Percentiles rank a stretch among this genome's conserved stretches.
phyloP scores from a whole-genome alignment of 2,888 invertebrate species.

The Hypomecis punctinalis region DNA sequence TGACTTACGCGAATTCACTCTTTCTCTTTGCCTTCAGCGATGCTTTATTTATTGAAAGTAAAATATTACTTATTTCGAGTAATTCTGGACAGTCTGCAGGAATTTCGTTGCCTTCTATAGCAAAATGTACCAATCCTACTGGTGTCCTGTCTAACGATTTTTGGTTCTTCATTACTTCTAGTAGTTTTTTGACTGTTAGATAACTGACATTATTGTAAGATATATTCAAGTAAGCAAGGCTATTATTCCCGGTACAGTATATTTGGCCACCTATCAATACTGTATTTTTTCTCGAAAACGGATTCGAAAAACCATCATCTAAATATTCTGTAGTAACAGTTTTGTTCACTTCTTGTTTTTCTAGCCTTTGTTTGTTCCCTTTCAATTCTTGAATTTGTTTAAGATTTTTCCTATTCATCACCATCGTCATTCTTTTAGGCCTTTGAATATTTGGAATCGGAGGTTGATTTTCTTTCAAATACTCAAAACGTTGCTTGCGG shows the following conservation, averaged over 20 bases:
- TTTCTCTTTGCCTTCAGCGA: not conserved
- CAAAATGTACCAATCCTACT: conserved; percentile 12
- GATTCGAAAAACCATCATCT: not conserved
- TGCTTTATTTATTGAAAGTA: not conserved
- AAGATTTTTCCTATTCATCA: not conserved
- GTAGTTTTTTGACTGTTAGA: not conserved
- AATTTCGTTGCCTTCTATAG: conserved; percentile 16
- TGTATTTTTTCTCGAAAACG: conserved; percentile 5
- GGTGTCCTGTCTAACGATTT: conserved; percentile 5
- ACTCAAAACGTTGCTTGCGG: not conserved
- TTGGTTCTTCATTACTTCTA: conserved; percentile 9
- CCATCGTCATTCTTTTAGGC: not conserved
- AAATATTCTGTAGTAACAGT: not conserved
- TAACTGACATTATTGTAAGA: conserved; percentile 18
- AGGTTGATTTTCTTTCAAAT: not conserved
- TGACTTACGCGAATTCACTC: not conserved
- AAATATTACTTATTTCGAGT: conserved; percentile 4
- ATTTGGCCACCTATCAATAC: not conserved
- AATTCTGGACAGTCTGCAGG: conserved; percentile 1
- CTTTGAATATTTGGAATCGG: not conserved
- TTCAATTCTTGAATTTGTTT: not conserved
- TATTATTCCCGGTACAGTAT: conserved; percentile 20
- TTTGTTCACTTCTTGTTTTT: not conserved
- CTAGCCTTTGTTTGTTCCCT: not conserved
- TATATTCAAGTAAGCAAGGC: conserved; percentile 15